Conservation (phyloP, 2,113 vertebrate species). For the Dendrocopos noguchii region DNA sequence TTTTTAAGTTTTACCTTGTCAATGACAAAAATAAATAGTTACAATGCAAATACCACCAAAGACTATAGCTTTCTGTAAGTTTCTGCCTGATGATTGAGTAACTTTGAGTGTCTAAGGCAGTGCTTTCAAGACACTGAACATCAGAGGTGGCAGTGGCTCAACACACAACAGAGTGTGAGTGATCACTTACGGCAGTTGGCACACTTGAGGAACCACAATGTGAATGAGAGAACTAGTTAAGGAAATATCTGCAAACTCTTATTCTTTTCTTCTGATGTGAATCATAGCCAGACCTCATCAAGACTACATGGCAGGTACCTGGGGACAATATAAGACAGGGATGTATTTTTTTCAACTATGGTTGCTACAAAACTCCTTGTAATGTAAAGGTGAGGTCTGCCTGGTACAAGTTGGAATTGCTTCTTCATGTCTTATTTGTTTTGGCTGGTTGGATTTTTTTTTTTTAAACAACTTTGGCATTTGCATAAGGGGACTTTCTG, state of each 20-base stretch:
- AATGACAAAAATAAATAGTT: neutral
- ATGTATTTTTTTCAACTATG: neutral
- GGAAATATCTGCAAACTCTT: neutral
- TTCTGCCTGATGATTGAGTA: neutral
- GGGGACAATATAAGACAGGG: neutral
- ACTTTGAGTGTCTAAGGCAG: neutral
- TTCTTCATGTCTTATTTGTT: neutral
- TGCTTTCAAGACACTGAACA: neutral
- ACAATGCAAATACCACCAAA: neutral
- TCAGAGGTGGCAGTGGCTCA: rapidly evolving
- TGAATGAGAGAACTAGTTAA: neutral
- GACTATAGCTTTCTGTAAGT: neutral
- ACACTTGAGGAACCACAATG: neutral
- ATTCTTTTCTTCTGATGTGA: neutral
- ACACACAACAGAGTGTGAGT: neutral
- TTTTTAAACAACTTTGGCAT: neutral
- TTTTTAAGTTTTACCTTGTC: neutral
- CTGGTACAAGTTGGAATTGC: neutral
- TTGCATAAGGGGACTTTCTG: neutral
- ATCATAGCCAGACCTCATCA: neutral
- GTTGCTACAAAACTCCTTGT: neutral
- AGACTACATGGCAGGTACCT: neutral
- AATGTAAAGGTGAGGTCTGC: neutral
- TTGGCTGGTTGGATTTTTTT: neutral
- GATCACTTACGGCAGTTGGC: neutral